Evolutionary conservation across 2,888 invertebrate genomes (phyloP).

Genomic region (Polydrusus pterygomalis): DNA sequence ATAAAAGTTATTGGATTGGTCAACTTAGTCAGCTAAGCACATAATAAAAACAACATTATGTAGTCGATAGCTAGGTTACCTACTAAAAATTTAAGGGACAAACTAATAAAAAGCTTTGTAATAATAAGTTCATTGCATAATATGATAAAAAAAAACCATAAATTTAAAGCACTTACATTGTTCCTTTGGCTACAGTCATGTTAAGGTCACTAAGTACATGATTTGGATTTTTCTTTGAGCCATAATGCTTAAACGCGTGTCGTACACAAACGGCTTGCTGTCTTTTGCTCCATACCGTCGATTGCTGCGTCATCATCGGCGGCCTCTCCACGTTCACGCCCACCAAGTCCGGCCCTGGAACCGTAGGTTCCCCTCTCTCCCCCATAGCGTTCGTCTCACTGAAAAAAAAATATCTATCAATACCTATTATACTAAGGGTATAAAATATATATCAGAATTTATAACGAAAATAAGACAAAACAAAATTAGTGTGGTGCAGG

Average conservation of each 20-base stretch:
- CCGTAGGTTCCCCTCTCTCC: conserved; percentile 68
- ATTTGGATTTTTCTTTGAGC: conserved; percentile 89
- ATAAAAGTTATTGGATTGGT: no score
- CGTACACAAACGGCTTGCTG: conserved; percentile 92
- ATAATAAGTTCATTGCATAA: no score
- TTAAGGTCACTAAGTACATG: conserved; percentile 91
- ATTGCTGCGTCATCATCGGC: conserved; percentile 70
- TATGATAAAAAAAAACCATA: neutral
- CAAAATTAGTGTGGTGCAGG: no score
- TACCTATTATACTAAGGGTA: no score
- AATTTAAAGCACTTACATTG: conserved; percentile 83
- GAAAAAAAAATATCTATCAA: conserved; percentile 61
- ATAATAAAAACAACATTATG: no score
- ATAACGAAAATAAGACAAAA: no score
- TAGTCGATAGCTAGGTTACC: no score
- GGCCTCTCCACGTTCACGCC: conserved; percentile 69
- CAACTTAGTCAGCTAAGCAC: no score
- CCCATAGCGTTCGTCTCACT: conserved; percentile 72
- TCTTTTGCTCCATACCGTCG: conserved; percentile 79
- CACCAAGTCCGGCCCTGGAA: conserved; percentile 70
- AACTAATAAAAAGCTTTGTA: no score
- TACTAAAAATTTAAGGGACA: no score
- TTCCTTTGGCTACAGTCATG: conserved; percentile 95
- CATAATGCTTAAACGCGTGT: conserved; percentile 92
- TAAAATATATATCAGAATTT: no score